These are phyloP conservation scores for Psettodes erumei DNA, from an alignment of 2,113 vertebrate species.

Conservation along the genomic window DNA sequence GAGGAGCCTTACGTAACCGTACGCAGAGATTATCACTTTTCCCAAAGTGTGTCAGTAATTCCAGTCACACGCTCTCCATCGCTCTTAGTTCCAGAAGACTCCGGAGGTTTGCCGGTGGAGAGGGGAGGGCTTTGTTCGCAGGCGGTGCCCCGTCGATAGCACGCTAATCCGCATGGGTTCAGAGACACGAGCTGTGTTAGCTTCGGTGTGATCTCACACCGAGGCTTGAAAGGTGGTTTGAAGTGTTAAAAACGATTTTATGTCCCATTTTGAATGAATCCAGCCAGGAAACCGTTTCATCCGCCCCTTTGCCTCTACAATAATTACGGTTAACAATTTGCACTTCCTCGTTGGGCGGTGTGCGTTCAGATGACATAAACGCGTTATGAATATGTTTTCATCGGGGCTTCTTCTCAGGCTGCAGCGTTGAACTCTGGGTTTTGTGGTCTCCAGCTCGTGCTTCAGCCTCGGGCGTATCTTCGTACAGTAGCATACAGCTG, in stretches of 20 bases:
- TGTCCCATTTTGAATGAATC: conserved; percentile 21
- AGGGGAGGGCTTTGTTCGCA: conserved; percentile 67
- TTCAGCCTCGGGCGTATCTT: conserved; percentile 42
- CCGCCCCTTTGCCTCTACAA: background rate
- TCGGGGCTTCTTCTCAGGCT: conserved; percentile 29
- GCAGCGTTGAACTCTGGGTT: conserved; percentile 35
- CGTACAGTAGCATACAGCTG: conserved; percentile 25
- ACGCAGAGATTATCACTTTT: conserved; percentile 65
- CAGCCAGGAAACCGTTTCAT: background rate
- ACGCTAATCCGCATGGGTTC: conserved; percentile 56
- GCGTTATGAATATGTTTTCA: conserved; percentile 15
- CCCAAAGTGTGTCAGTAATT: conserved; percentile 74
- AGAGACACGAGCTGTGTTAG: conserved; percentile 29
- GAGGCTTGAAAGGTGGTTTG: conserved; percentile 24
- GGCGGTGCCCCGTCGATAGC: conserved; percentile 27
- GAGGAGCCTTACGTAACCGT: conserved; percentile 40
- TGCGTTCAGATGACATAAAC: background rate
- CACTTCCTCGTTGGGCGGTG: background rate
- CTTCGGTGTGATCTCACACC: conserved; percentile 42
- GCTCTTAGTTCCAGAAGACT: conserved; percentile 54
- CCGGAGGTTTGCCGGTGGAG: conserved; percentile 47
- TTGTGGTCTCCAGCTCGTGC: conserved; percentile 27
- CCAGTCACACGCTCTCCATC: conserved; percentile 60
- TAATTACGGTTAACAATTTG: conserved; percentile 39
- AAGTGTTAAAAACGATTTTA: conserved; percentile 17